Evolutionary conservation across 2,113 vertebrate species (phyloP), one percentile per base, ranked within the genome.

Genomic region (Montifringilla adamsi): DNA sequence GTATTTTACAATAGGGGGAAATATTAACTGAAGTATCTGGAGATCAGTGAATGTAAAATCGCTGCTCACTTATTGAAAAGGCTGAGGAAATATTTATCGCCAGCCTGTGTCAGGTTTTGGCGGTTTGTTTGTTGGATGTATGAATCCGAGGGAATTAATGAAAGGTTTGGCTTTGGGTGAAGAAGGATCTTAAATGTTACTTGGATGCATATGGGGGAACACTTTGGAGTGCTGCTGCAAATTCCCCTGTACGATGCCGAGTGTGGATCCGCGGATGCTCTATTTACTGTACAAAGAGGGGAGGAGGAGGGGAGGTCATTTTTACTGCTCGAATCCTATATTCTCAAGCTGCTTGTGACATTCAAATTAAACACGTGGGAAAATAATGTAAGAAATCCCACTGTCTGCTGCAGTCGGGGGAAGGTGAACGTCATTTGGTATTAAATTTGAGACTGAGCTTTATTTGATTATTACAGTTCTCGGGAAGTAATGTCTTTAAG

Each of bases 1-100:
- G 3, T 94, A 80, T 97, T 96, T 97, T 97, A 94, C 96, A 95
- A 87, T 84, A 85, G 92, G 68, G 85, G 91, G 79, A 95, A 96
- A 93, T 96, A 97, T 67, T 97, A 97, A 95, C 68, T 50, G 68
- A 96, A 95, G 86, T 94, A 96, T 95, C 87, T 89, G 37, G 89
- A 97, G 90, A 92, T 90, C 74, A 94, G 94, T 70, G 92, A 83
- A 82, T 88, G 70, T 88, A 90, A 92, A 97, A 94, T 93, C 55
- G 55, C 90, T 94, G 60, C 77, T 97, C 90, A 46, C 77, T 97
- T 96, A 95, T 37, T 94, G 93, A 92, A 97, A 97, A 95, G 83
- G 55, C 87, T 55, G 93, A 78, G 94, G 89, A 85, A 95, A 87
- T 96, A 96, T 94, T 89, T 96, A 94, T 89, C 5, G 80, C 76